These are phyloP conservation scores for Sciurus niger DNA, from an alignment of 2,113 vertebrate species.

Conservation along the genomic window DNA sequence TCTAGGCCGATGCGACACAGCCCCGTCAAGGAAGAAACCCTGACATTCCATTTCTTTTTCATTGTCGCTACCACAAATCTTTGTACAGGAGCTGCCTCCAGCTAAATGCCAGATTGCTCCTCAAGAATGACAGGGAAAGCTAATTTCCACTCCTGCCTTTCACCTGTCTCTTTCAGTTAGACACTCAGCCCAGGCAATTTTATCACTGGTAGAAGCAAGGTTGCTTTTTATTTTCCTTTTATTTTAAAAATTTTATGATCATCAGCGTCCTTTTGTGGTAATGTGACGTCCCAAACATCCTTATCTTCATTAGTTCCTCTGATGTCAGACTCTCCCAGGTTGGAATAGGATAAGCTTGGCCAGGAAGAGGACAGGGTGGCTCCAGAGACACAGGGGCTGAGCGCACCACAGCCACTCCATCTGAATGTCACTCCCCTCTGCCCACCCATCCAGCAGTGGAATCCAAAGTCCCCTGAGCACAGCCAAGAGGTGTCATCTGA, in stretches of 20 bases:
- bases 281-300: not conserved
- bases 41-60: slow-evolving; percentile 64
- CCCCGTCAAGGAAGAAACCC: not conserved
- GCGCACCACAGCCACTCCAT: too few relatives aligned
- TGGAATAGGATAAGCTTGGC: fast-evolving
- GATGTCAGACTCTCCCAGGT: not conserved
- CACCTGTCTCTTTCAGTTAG: slow-evolving; percentile 47
- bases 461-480: not conserved
- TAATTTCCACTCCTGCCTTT: slow-evolving; percentile 44
- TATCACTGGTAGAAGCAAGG: not conserved
- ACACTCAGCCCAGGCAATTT: not conserved
- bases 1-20: fast-evolving
- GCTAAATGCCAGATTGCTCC: slow-evolving; percentile 30
- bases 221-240: not conserved
- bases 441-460: not conserved
- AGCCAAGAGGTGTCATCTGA: not conserved
- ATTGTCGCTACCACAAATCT: not conserved
- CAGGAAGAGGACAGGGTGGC: not conserved
- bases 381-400: not conserved
- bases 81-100: slow-evolving; percentile 47
- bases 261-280: not conserved
- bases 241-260: not conserved
- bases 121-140: not conserved
- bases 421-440: not conserved
- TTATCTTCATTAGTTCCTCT: not conserved